Conservation (phyloP, 2,888 invertebrate genomes). For the Epinotia demarniana region DNA sequence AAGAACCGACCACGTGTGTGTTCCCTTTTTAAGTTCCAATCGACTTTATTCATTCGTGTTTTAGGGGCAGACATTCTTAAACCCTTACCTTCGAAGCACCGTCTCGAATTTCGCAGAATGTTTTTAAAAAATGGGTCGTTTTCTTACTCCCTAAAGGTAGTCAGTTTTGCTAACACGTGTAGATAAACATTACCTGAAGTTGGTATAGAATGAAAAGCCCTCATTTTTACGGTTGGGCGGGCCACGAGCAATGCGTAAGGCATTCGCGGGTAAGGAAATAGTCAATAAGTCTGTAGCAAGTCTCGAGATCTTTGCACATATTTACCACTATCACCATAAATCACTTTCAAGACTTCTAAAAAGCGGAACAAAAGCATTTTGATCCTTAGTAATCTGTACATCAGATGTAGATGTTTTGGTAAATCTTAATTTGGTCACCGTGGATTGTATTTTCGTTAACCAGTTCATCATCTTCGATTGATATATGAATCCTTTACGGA, state of each 20-base stretch:
- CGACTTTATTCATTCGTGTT: conserved; percentile 21
- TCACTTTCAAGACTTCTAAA: conserved; percentile 26
- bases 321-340: conserved; percentile 21
- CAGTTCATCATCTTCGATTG: conserved; percentile 31
- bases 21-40: conserved; percentile 34
- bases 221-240: conserved; percentile 32
- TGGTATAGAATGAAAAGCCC: conserved; percentile 30
- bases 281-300: conserved; percentile 38
- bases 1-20: conserved; percentile 1
- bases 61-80: conserved; percentile 26
- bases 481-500: conserved; percentile 26
- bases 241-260: conserved; percentile 35
- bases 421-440: background rate
- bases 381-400: background rate
- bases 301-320: conserved; percentile 17
- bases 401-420: background rate
- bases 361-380: background rate
- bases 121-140: conserved; percentile 35
- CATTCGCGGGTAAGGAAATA: conserved; percentile 33
- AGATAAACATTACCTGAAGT: conserved; percentile 32
- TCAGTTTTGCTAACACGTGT: conserved; percentile 27
- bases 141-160: conserved; percentile 28
- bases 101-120: conserved; percentile 32
- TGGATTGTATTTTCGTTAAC: conserved; percentile 22
- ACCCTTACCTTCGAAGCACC: conserved; percentile 14